Base-by-base conservation (phyloP, 2,113 vertebrate species). In the Patagioenas fasciata region DNA sequence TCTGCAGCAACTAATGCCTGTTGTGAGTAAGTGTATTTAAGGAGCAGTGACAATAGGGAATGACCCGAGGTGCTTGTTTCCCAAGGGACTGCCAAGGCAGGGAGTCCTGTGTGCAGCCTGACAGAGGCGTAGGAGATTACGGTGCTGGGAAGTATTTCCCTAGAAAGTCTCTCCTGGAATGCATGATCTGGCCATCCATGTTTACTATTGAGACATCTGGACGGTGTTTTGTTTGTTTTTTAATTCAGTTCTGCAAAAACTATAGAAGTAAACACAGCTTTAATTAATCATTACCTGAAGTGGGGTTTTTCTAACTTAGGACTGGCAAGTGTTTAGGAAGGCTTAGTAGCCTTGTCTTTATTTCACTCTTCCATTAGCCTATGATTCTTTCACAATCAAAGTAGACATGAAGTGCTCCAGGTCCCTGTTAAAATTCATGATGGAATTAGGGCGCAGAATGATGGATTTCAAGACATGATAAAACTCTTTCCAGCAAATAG, bases 1-100 rank as follows among this genome's bases (percentile, higher is more conserved):
- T 92, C 77, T 86, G 65, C 69, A 79, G 93, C 61, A 91, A 88
- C 86, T 92, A 89, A 92, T 61, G 86, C 80, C 83, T 92, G 91
- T 92, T 86, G 83, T 91, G 93, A 89, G 75, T 34, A 60, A 94
- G 61, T 81, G 86, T 95, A 92, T 95, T 84, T 96, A 83, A 93
- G 86, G 19, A 87, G 42, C 42, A 57, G 50, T 40, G 85, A 93
- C 87, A 95, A 89, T 82, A 92, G 92, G 78, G 58, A 93, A 47
- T 85, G 94, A 96, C 91, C 70, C 0, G 5, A 94, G 81, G 89
- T 84, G 83, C 80, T 67, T 89, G 94, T 95, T 91, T 94, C 93
- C 91, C 78, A 75, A 95, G 87, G 80, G 36, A 64, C 57, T 80
- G 40, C 50, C 53, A 54, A 69, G 31, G 53, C 4, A 54, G 29